Conservation (phyloP, 37 sponge, comb jelly and placozoan genomes). For the Ianthella basta region DNA sequence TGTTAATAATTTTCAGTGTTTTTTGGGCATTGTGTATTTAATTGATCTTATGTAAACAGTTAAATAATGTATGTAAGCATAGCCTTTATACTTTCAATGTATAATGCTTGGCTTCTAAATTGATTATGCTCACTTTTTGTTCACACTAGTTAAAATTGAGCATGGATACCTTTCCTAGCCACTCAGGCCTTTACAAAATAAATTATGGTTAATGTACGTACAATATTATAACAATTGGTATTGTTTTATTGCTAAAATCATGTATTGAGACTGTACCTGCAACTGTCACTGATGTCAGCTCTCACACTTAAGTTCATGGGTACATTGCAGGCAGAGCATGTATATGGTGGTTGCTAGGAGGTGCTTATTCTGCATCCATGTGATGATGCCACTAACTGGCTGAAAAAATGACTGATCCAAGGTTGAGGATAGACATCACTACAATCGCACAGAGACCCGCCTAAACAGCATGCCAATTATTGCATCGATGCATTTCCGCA, state of each 20-base stretch:
- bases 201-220: too few relatives aligned
- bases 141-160: background rate
- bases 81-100: background rate
- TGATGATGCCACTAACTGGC: background rate
- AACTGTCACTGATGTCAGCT: background rate
- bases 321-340: background rate
- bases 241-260: too few relatives aligned
- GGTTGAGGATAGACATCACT: background rate
- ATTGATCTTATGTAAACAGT: too few relatives aligned
- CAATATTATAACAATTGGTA: too few relatives aligned
- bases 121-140: background rate
- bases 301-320: background rate
- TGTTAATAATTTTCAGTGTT: too few relatives aligned
- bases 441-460: background rate
- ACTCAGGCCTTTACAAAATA: too few relatives aligned
- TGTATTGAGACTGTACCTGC: background rate
- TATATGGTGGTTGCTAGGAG: background rate
- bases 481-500: too few relatives aligned
- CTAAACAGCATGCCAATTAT: background rate
- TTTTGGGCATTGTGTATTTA: too few relatives aligned
- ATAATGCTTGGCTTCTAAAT: background rate
- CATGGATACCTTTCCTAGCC: background rate
- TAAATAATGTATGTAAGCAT: too few relatives aligned
- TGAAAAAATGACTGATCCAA: background rate
- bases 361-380: background rate